Evolutionary conservation across 2,113 vertebrate genomes (phyloP).

Genomic region (Ranitomeya imitator): DNA sequence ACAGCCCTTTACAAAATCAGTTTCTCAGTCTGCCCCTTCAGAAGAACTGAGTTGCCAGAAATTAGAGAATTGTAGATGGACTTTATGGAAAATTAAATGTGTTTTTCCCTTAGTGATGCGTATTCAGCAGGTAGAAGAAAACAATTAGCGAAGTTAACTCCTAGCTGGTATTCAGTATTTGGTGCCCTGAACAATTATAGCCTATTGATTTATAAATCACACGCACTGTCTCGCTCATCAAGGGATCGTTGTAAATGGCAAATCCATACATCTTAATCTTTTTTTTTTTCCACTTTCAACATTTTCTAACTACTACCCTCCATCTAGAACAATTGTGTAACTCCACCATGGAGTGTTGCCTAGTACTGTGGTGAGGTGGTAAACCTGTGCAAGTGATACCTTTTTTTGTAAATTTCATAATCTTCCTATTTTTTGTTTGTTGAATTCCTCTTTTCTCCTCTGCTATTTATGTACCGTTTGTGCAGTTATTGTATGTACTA

Average conservation of each 20-base stretch:
- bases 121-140: slow-evolving; percentile 29
- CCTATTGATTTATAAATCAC: slow-evolving; percentile 53
- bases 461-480: too few relatives aligned
- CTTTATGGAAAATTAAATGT: slow-evolving; percentile 10
- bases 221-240: slow-evolving; percentile 34
- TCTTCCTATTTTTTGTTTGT: not conserved
- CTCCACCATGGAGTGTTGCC: not conserved
- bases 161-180: slow-evolving; percentile 26
- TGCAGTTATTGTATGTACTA: too few relatives aligned
- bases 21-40: not conserved
- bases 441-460: too few relatives aligned
- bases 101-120: not conserved
- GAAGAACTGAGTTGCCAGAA: not conserved
- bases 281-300: slow-evolving; percentile 5
- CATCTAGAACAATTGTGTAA: not conserved
- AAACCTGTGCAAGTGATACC: not conserved
- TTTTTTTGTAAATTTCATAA: not conserved
- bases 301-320: not conserved
- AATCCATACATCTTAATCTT: slow-evolving; percentile 54
- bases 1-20: not conserved
- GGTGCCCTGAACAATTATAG: slow-evolving; percentile 40
- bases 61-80: not conserved
- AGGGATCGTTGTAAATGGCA: slow-evolving; percentile 52
- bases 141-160: slow-evolving; percentile 46
- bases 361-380: not conserved